A percentile compares a stretch with the other conserved stretches of the same genome.
Conservation (phyloP, 2,113 vertebrate genomes). For the Willisornis vidua region DNA sequence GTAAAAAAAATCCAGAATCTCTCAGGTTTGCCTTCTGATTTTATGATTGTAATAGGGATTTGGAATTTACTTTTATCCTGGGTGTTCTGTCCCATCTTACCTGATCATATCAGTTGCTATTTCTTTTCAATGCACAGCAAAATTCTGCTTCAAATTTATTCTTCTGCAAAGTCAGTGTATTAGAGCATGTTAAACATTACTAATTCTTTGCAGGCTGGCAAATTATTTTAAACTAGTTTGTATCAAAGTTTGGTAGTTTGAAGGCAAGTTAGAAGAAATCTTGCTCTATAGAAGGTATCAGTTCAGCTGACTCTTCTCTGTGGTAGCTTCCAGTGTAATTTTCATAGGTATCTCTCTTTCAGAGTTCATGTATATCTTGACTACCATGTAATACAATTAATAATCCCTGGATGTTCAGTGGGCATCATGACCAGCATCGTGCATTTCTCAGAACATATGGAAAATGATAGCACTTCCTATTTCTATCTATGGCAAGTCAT, state of each 20-base stretch:
- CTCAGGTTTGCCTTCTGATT: background rate
- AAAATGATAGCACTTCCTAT: background rate
- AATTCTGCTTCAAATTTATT: background rate
- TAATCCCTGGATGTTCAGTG: background rate
- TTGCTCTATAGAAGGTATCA: background rate
- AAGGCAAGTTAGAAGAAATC: background rate
- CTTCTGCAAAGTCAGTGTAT: background rate
- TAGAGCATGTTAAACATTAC: background rate
- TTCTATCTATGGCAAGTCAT: background rate
- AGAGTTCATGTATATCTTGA: accelerated
- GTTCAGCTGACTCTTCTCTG: background rate
- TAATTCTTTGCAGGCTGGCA: background rate
- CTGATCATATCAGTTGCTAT: background rate
- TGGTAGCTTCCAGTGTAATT: background rate
- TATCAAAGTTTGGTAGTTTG: background rate
- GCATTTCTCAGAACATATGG: background rate
- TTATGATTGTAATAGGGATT: background rate
- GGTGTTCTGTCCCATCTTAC: background rate
- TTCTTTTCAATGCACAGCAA: background rate
- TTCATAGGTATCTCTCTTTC: background rate
- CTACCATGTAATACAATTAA: background rate
- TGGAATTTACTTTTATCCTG: background rate
- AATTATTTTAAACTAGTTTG: background rate
- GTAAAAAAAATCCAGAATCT: background rate
- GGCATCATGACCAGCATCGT: background rate